phyloP scores from a whole-genome alignment of 2,888 invertebrate genomes.

The Coenonympha arcania region DNA sequence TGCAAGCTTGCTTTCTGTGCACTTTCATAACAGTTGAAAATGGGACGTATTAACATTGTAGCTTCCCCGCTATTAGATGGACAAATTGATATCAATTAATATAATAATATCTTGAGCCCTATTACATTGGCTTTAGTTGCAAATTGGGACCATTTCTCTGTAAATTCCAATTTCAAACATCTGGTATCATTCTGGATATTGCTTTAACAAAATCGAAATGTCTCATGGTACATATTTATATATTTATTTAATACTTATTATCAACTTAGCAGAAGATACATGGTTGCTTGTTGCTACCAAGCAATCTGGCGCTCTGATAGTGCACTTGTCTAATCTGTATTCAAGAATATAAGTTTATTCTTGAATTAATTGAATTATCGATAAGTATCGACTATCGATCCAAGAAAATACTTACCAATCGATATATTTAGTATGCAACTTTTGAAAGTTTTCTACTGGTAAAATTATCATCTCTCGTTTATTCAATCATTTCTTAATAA shows the following conservation, averaged over 20 bases:
- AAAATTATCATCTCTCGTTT: too few species aligned
- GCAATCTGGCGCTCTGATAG: too few species aligned
- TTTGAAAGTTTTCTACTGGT: too few species aligned
- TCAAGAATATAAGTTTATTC: too few species aligned
- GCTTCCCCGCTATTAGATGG: conserved; percentile 11
- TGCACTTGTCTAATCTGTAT: too few species aligned
- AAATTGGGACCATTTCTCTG: conserved; percentile 20
- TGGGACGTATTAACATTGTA: not conserved
- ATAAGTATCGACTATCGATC: too few species aligned
- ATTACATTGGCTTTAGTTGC: conserved; percentile 12
- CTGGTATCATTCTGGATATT: not conserved
- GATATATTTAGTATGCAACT: too few species aligned
- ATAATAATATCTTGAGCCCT: conserved; percentile 17
- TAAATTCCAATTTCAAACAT: conserved; percentile 16
- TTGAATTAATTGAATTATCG: too few species aligned
- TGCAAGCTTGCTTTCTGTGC: not conserved
- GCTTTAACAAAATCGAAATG: not conserved
- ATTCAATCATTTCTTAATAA: too few species aligned
- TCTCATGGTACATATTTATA: too few species aligned
- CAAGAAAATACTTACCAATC: too few species aligned
- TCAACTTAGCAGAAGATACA: too few species aligned
- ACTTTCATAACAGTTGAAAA: not conserved
- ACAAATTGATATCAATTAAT: conserved; percentile 20
- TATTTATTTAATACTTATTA: not conserved
- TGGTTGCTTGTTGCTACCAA: not conserved